Conservation (phyloP, 2,113 vertebrate species). For the Mesembrinibis cayennensis region DNA sequence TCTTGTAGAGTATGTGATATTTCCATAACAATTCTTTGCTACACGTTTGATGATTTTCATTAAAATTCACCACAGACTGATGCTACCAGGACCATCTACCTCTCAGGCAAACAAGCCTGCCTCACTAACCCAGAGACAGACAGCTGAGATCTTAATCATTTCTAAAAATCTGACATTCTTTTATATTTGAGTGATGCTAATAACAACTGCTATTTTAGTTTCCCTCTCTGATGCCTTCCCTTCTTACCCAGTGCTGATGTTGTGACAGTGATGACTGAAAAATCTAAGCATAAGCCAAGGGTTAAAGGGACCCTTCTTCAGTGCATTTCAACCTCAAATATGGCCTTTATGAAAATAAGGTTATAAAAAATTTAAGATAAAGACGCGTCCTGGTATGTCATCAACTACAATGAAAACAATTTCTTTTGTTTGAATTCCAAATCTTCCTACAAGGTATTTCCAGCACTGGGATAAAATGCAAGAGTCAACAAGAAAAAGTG, state of each 20-base stretch:
- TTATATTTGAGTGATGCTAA: background rate
- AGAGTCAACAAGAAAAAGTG: background rate
- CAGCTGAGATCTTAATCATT: background rate
- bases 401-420: background rate
- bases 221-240: background rate
- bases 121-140: background rate
- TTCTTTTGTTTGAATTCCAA: background rate
- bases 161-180: background rate
- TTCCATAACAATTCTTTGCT: background rate
- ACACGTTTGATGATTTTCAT: background rate
- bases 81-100: slow-evolving; percentile 25
- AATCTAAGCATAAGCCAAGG: background rate
- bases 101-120: slow-evolving; percentile 27
- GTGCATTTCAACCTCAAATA: background rate
- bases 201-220: slow-evolving; percentile 3
- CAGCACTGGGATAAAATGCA: background rate
- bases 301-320: background rate
- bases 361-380: background rate
- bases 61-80: background rate
- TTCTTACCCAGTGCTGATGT: background rate
- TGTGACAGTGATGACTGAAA: background rate
- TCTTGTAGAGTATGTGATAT: background rate
- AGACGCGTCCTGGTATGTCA: background rate
- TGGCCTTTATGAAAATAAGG: background rate
- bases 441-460: background rate